Percentiles rank a stretch among this genome's conserved stretches.
phyloP scores from a whole-genome alignment of 1,140 invertebrate species.

The Meloidogyne exigua region DNA sequence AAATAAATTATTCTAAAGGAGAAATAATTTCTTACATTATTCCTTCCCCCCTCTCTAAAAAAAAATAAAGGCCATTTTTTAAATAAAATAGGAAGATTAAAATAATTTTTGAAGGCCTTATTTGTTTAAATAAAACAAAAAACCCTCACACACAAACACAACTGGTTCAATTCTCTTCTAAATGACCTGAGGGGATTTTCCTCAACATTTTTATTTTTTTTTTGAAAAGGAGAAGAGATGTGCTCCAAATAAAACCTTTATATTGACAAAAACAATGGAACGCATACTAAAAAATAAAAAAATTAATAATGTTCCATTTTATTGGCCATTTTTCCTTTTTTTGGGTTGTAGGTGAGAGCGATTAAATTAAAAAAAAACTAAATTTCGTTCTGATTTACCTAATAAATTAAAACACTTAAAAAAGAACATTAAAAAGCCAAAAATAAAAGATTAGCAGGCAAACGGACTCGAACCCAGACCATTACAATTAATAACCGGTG shows the following conservation, averaged over 20 bases:
- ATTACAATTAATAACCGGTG: too few species aligned
- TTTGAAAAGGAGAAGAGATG: not conserved
- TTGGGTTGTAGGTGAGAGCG: too few species aligned
- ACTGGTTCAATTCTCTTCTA: not conserved
- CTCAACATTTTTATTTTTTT: not conserved
- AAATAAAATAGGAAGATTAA: not conserved
- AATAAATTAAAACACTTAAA: too few species aligned
- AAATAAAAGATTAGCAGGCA: too few species aligned
- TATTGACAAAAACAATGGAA: constrained; percentile 1
- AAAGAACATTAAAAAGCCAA: too few species aligned
- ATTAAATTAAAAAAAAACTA: too few species aligned
- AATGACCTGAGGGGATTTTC: constrained; percentile 1
- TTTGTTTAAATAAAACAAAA: not conserved
- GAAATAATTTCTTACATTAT: not conserved
- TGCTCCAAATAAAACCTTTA: too few species aligned
- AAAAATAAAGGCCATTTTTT: not conserved
- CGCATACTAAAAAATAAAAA: not conserved
- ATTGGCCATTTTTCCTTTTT: not conserved
- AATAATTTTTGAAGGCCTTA: not conserved
- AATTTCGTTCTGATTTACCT: too few species aligned
- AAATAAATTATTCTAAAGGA: not conserved
- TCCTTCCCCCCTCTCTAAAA: too few species aligned
- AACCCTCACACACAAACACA: not conserved
- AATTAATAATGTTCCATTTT: not conserved
- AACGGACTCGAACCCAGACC: too few species aligned